Conservation (phyloP, 2,113 vertebrate species). For the Steatornis caripensis region DNA sequence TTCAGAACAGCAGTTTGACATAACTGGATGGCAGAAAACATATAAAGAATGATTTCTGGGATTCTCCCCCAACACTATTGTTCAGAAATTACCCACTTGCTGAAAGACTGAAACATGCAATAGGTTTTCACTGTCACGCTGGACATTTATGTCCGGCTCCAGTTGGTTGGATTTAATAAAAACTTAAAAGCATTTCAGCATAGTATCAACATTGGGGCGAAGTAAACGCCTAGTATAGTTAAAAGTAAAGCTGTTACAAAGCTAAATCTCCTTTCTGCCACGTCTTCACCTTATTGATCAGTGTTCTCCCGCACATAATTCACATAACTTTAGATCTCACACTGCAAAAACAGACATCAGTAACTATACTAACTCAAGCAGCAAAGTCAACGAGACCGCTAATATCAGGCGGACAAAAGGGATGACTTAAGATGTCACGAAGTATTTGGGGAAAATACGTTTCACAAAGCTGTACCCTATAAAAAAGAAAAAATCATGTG, state of each 20-base stretch:
- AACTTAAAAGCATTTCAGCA: background rate
- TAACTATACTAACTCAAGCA: background rate
- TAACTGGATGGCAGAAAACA: background rate
- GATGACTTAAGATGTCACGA: too few relatives aligned
- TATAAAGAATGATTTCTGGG: background rate
- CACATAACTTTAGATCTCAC: background rate
- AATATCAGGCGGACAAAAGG: background rate
- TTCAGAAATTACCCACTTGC: background rate
- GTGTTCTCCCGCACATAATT: background rate
- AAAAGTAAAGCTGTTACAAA: background rate
- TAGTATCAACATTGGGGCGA: background rate
- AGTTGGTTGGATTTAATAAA: background rate
- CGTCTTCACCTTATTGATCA: background rate
- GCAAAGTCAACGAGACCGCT: background rate
- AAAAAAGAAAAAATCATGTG: background rate
- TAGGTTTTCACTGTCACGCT: background rate
- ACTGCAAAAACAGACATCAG: background rate
- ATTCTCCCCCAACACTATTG: background rate
- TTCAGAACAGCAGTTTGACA: background rate
- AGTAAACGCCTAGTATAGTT: background rate
- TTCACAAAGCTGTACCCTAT: background rate
- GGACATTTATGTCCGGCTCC: background rate
- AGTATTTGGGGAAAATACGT: background rate
- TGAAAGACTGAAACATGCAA: background rate
- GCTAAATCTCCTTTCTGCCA: background rate